phyloP scores from a whole-genome alignment of 37 sponge, comb jelly and placozoan species.

The Axinella damicornis region DNA sequence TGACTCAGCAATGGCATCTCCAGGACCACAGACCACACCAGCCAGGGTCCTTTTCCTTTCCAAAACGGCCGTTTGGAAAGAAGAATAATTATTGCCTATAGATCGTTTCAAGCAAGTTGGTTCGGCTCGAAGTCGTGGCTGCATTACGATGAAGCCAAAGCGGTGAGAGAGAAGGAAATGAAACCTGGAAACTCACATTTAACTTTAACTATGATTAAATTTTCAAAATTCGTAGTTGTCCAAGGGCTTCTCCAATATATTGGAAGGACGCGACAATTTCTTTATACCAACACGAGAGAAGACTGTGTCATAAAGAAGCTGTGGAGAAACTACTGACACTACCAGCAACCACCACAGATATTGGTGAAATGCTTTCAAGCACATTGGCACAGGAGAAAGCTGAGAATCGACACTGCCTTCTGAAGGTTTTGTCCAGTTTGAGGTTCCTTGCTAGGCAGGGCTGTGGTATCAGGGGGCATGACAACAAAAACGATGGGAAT shows the following conservation, averaged over 20 bases:
- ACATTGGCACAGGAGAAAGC: too few species aligned
- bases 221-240: constrained; percentile 43
- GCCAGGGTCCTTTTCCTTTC: constrained; percentile 25
- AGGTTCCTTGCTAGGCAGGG: too few species aligned
- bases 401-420: too few species aligned
- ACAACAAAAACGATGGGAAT: too few species aligned
- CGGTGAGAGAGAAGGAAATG: constrained; percentile 14
- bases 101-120: constrained; percentile 32
- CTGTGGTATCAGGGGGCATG: too few species aligned
- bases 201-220: too few species aligned
- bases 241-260: constrained; percentile 31
- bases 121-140: constrained; percentile 36
- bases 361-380: too few species aligned
- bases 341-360: too few species aligned
- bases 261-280: constrained; percentile 61
- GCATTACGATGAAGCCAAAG: constrained; percentile 56
- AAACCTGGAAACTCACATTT: constrained; percentile 26
- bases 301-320: constrained; percentile 39
- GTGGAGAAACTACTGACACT: too few species aligned
- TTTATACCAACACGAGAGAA: constrained; percentile 16
- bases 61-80: too few species aligned
- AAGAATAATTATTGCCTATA: constrained; percentile 14
- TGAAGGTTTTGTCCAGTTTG: too few species aligned
- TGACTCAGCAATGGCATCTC: too few species aligned
- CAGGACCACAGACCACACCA: constrained; percentile 51